Base-by-base conservation (phyloP, 1,140 invertebrate genomes). In the Antheraea pernyi region DNA sequence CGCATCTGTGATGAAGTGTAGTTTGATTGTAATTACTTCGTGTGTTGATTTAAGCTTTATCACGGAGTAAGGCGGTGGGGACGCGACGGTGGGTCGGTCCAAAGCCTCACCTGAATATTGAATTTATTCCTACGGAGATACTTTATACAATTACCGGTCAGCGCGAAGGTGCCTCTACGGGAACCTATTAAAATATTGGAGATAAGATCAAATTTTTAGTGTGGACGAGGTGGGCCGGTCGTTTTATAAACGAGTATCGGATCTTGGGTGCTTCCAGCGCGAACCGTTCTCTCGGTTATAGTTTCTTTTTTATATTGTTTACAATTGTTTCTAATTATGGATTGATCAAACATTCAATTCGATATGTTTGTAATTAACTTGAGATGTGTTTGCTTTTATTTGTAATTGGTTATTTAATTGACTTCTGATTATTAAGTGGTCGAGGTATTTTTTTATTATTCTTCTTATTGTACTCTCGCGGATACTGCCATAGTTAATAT, bases 21-120 rank as follows among this genome's bases (percentile, higher is more conserved):
- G 75, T 77, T 81, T 76, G 79, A 82, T 84, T 86, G 86, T 91
- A 91, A 91, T 91, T 89, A 85, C 84, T 84, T 89, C 22, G 22
- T 77, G 86, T 89, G 87, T 89, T 88, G 86, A 86, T 89, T 89
- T 89, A 89, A 91, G 86, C 85, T 85, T 88, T 85, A 91, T 88
- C 86, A 83, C 77, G 73, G 76, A 63, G 7, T 42, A 42, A 42
- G 64, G 75, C 77, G 75, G 71, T 79, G 76, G 74, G 72, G 70
- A 63, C 74, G 75, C 75, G 74, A 74, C 70, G 76, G 71, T 72
- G 74, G 71, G 69, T 73, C 68, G 71, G 66, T 60, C 63, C 75
- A 68, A 71, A 68, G 71, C 72, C 74, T 61, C 70, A 70, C 71
- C 74, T 59, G 75, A 72, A 82, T 87, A 84, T 86, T 82, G 81